Evolutionary conservation across 1,140 invertebrate genomes (phyloP).

Genomic region (Stegodyphus mimosarum): DNA sequence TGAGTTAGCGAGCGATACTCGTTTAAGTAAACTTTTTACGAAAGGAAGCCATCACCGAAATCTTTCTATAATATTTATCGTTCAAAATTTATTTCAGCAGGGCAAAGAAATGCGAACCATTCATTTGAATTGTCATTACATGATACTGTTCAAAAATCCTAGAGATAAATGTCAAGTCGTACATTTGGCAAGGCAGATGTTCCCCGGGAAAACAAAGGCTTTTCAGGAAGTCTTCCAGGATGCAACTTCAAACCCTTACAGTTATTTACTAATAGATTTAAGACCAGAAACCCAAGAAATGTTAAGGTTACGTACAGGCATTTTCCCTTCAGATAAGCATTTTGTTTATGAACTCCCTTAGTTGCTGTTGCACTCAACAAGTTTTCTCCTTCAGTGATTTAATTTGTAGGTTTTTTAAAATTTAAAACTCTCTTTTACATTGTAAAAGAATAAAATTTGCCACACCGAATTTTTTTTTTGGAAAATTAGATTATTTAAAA

Average conservation of each 20-base stretch:
- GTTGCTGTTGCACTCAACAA: neutral
- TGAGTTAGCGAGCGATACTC: slow-evolving; percentile 64
- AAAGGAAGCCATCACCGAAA: slow-evolving; percentile 68
- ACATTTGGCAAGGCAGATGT: slow-evolving; percentile 65
- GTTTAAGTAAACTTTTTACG: slow-evolving; percentile 68
- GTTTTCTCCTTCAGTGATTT: neutral
- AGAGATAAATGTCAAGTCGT: slow-evolving; percentile 66
- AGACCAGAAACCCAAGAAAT: neutral
- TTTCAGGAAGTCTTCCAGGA: slow-evolving; percentile 30
- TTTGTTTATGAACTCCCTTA: neutral
- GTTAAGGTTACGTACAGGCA: neutral
- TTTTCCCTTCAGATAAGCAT: neutral
- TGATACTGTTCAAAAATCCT: slow-evolving; percentile 67
- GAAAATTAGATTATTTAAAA: neutral
- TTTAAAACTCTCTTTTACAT: neutral
- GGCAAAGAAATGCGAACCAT: slow-evolving; percentile 64
- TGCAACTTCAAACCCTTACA: neutral
- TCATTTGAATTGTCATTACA: neutral
- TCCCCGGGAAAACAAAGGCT: slow-evolving; percentile 52
- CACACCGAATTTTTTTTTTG: neutral
- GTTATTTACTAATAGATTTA: slow-evolving; percentile 5
- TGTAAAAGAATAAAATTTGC: neutral
- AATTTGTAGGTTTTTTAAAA: neutral
- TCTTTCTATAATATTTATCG: slow-evolving; percentile 68
- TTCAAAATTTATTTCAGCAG: slow-evolving; percentile 65